Base-by-base conservation (phyloP, 2,797 vertebrate genomes). In the Microctenopoma steveboyesi region DNA sequence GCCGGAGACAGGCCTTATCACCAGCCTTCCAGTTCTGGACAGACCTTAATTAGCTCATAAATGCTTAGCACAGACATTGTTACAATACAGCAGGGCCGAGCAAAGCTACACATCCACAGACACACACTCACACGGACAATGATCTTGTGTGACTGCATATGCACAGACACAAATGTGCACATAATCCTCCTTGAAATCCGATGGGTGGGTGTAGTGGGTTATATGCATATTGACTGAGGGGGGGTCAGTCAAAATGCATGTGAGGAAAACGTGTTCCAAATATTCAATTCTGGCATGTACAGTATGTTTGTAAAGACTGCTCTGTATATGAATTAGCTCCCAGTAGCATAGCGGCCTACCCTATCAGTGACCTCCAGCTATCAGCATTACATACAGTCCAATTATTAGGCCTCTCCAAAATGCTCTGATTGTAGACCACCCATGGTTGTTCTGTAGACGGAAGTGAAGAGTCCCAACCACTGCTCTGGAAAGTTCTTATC, bases 11-110 rank as follows among this genome's bases (percentile, higher is more conserved):
- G 69, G 81, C 72, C 86, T 90, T 89, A 88, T 92, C 90, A 90
- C 81, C 76, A 83, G 86, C 79, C 82, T 79, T 46, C 57, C 73
- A 86, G 86, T 80, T 77, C 74, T 85, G 83, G 79, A 82, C 84
- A 88, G 83, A 81, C 88, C 74, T 81, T 90, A 91, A 88, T 89
- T 89, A 82, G 83, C 89, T 91, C 88, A 81, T 92, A 91, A 92
- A 87, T 84, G 82, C 79, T 81, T 52, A 72, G 77, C 18, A 7
- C 73, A 84, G 82, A 83, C 70, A 55, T 77, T n/a, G 18, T 47
- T 74, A 50, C 16, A 4, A 60, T 70, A 74, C 79, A 72, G 51
- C 73, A 53, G 40, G 63, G 64, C 76, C 46, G 49, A 49, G 60
- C 35, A 73, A 46, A 60, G 46, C 50, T 39, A 13, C 28, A 33